Conservation (phyloP, 2,888 invertebrate species). For the Siphlonurus alternatus region DNA sequence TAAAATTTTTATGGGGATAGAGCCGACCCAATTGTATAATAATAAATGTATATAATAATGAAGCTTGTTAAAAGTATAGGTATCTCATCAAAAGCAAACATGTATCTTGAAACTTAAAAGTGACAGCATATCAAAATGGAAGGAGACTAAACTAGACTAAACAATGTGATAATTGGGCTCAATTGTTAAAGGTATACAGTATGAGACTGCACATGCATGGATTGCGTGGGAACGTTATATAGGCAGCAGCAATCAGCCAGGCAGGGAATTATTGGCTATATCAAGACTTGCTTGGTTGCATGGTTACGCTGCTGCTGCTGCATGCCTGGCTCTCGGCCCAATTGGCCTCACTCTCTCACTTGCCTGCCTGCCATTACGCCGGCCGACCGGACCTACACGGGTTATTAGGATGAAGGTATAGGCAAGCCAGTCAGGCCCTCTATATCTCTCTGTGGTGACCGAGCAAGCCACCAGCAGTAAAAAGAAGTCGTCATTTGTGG, state of each 20-base stretch:
- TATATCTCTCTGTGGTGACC: no score
- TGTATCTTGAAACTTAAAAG: background rate
- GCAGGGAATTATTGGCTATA: background rate
- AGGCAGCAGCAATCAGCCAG: background rate
- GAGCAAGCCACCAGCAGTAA: no score
- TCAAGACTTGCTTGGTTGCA: background rate
- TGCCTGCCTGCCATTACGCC: conserved; percentile 4
- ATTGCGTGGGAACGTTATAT: background rate
- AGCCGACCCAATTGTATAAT: no score
- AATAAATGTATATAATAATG: no score
- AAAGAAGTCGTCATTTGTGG: background rate
- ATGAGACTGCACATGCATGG: background rate
- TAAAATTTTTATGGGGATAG: no score
- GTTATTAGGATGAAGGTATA: background rate
- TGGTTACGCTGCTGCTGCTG: background rate
- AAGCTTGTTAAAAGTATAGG: no score
- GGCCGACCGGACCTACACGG: background rate
- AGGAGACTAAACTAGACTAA: background rate
- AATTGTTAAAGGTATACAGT: background rate
- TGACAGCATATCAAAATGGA: background rate
- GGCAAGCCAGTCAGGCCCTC: background rate
- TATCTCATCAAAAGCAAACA: no score
- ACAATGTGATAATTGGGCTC: conserved; percentile 3
- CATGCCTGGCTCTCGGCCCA: background rate
- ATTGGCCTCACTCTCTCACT: background rate